Conservation (phyloP, 2,797 vertebrate genomes). For the Pseudochromis fuscus region DNA sequence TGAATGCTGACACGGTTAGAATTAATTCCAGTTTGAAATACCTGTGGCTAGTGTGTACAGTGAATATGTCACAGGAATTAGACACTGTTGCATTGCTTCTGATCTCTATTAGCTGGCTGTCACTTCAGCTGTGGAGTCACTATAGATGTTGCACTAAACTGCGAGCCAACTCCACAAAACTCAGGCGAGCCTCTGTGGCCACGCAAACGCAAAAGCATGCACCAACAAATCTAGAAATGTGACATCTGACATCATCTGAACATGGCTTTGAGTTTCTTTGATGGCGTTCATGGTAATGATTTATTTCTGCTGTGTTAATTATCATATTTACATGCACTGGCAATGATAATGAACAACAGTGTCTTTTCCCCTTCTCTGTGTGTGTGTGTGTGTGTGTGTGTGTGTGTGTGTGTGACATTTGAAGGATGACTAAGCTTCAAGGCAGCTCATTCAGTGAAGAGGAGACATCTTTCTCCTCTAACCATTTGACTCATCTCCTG, state of each 20-base stretch:
- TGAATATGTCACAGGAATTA: conserved; percentile 44
- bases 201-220: conserved; percentile 23
- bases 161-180: not conserved
- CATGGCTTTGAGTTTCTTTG: conserved; percentile 41
- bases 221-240: conserved; percentile 33
- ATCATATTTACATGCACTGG: conserved; percentile 48
- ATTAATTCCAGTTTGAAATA: conserved; percentile 67
- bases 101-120: conserved; percentile 40
- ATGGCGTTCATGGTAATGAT: conserved; percentile 40
- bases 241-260: conserved; percentile 55
- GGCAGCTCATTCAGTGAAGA: conserved; percentile 64
- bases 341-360: conserved; percentile 53
- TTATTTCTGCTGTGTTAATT: conserved; percentile 64
- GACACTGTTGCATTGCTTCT: conserved; percentile 38
- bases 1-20: conserved; percentile 74
- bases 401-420: conserved; percentile 65
- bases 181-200: not conserved
- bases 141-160: not conserved
- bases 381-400: conserved; percentile 2
- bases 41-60: conserved; percentile 52
- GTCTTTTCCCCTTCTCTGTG: conserved; percentile 6
- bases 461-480: conserved; percentile 71
- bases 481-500: conserved; percentile 76
- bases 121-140: not conserved
- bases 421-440: conserved; percentile 70